Evolutionary conservation across 2,797 vertebrate genomes (phyloP).

Genomic region (Argentina silus): DNA sequence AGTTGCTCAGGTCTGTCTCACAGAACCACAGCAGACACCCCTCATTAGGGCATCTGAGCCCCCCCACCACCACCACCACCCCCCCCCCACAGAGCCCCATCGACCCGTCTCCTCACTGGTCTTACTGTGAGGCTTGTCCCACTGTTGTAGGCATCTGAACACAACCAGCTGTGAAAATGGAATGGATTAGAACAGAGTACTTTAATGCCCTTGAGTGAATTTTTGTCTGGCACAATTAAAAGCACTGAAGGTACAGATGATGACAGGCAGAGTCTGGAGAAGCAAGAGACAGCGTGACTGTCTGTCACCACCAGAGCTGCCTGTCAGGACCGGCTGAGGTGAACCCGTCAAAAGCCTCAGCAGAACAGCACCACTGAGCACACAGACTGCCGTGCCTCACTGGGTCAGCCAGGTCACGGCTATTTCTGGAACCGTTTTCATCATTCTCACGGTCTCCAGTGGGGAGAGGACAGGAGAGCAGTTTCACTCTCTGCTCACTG

Average conservation of each 20-base stretch:
- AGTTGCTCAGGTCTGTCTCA: not conserved
- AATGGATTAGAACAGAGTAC: no score
- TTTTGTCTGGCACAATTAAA: no score
- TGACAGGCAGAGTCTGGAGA: not conserved
- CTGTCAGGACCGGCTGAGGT: slow-evolving; percentile 59
- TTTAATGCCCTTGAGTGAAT: no score
- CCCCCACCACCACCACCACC: no score
- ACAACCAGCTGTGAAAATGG: not conserved
- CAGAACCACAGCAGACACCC: not conserved
- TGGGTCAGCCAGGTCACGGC: slow-evolving; percentile 55
- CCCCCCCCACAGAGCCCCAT: no score
- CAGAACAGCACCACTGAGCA: slow-evolving; percentile 46
- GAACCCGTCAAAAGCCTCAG: slow-evolving; percentile 57
- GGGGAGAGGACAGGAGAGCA: not conserved
- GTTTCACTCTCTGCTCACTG: not conserved
- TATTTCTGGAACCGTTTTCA: slow-evolving; percentile 68
- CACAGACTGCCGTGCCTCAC: slow-evolving; percentile 40
- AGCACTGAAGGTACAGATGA: not conserved
- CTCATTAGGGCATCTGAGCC: no score
- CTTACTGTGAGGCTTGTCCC: no score
- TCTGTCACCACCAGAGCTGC: slow-evolving; percentile 39
- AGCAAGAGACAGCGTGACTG: slow-evolving; percentile 35
- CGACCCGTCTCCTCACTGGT: no score
- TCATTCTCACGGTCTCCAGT: not conserved
- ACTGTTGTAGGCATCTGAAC: slow-evolving; percentile 5